phyloP scores from a whole-genome alignment of 2,113 vertebrate genomes.

The Anguilla rostrata region DNA sequence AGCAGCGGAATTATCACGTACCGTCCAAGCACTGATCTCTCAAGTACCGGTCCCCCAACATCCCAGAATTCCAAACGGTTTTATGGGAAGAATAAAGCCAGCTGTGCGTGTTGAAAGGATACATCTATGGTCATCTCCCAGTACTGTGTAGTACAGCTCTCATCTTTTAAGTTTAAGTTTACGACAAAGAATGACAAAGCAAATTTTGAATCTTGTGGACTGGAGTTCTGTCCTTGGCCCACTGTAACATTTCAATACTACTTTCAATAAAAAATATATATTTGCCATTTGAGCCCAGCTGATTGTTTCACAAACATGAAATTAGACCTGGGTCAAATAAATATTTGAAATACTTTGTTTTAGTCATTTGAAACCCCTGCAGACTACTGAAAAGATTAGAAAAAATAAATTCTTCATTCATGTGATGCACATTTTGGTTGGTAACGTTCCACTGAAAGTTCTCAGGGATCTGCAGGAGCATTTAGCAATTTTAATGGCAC shows the following conservation, averaged over 20 bases:
- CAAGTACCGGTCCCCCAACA: background rate
- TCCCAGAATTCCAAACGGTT: background rate
- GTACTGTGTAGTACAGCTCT: background rate
- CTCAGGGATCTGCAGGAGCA: too few species aligned
- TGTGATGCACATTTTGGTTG: too few species aligned
- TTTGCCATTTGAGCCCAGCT: background rate
- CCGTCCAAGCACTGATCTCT: background rate
- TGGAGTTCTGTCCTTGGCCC: background rate
- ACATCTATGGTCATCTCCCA: background rate
- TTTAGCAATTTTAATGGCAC: too few species aligned
- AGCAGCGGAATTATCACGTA: background rate
- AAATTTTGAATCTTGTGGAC: background rate
- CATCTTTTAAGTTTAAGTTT: background rate
- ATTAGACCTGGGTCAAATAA: background rate
- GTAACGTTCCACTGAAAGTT: too few species aligned
- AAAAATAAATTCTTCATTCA: conserved; percentile 15
- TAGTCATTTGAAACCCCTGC: too few species aligned
- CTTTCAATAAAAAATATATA: background rate
- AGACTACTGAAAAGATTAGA: background rate
- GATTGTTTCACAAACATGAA: conserved; percentile 2
- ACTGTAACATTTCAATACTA: background rate
- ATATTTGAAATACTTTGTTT: too few species aligned
- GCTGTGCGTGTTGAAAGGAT: too few species aligned
- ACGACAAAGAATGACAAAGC: background rate
- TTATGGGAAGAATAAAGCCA: background rate